Base-by-base conservation (phyloP, 2,797 vertebrate species). In the Enteromius viviparus region DNA sequence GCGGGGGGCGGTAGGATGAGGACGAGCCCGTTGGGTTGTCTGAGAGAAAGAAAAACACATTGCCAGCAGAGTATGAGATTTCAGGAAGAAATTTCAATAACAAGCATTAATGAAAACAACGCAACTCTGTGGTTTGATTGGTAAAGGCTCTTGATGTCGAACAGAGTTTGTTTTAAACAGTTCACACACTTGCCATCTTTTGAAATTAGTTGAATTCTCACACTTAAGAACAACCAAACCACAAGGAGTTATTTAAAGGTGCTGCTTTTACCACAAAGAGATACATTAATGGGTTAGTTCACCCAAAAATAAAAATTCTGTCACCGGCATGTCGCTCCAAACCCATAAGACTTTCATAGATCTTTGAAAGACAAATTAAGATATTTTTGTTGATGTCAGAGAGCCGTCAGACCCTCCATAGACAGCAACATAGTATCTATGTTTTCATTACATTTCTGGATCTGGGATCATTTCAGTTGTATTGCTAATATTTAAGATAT, bases 1-100 rank as follows among this genome's bases (percentile, higher is more conserved):
- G 97, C 0, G 97, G 97, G 0, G 96, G 96, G 1, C 96, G 95
- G 68, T 96, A 97, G 0, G 95, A 95, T 15, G 95, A 92, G 85
- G 88, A 94, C 7, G 96, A 92, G 84, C 87, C 91, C 7, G 95
- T 95, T 26, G 95, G 93, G 90, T 92, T 96, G 89, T 98, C 97
- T 98, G 87, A 58, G 23, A 65, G 60, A 53, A 3, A 45, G 55
- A 80, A 40, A 42, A 68, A 34, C 19, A 71, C 1, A 21, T 65
- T 81, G 77, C 17, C 23, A 62, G n/a, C 47, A 60, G 53, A 60
- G 42, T 3, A 55, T 6, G 34, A 72, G n/a, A 49, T 68, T 45
- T 37, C 32, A 83, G 10, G 4, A 15, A 55, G 17, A 23, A 21
- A 32, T 17, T 10, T 14, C 19, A 9, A 47, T 21, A 26, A 29